These are phyloP conservation scores for Onthophagus taurus DNA, from an alignment of 1,140 invertebrate genomes.

Conservation along the genomic window DNA sequence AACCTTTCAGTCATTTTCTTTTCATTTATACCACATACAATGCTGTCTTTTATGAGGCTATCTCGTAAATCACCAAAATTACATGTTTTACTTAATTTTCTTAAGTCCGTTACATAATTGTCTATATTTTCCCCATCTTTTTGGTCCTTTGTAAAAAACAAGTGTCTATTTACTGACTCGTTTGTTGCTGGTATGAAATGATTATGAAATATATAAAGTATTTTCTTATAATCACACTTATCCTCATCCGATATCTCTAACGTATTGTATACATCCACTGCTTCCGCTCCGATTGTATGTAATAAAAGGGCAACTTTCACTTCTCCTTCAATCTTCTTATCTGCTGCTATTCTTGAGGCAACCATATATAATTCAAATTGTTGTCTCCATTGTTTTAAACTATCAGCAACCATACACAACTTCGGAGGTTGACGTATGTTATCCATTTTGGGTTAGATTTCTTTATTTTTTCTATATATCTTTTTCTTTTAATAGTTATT, in stretches of 20 bases:
- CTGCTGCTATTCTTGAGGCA: not conserved
- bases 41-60: conserved; percentile 1
- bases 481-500: no score
- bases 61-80: conserved; percentile 6
- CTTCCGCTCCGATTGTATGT: conserved; percentile 1
- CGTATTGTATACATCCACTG: not conserved
- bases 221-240: not conserved
- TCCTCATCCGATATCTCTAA: not conserved
- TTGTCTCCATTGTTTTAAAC: not conserved
- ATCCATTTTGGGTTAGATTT: no score
- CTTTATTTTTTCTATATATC: no score
- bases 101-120: conserved; percentile 1
- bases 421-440: no score
- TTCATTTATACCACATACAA: conserved; percentile 1
- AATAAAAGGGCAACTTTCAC: not conserved
- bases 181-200: conserved; percentile 6
- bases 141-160: conserved; percentile 1
- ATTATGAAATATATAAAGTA: not conserved
- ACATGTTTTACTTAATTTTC: conserved; percentile 2
- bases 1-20: not conserved
- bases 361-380: not conserved
- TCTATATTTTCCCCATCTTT: not conserved
- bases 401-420: no score
- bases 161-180: conserved; percentile 5
- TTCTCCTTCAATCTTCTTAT: not conserved